Evolutionary conservation across 2,113 vertebrate species (phyloP), one percentile per base, ranked within the genome.

Genomic region (Aix galericulata): DNA sequence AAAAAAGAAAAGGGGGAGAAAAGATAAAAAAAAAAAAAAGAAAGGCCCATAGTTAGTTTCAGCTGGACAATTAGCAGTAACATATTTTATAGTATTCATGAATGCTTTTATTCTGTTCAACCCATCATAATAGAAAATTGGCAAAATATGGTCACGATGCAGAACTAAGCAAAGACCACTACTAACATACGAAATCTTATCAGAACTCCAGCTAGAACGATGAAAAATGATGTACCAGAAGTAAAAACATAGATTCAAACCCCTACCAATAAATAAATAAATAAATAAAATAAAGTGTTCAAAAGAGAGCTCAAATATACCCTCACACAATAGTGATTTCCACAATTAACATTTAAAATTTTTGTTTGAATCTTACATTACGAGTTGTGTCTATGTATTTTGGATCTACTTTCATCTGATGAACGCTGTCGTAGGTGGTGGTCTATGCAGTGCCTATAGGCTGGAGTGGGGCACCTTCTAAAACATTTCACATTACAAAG

Each of bases 1-100:
- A 86, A 92, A 94, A 92, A 40, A 40, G 32, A 29, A 48, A 48
- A 48, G 46, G 46, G 46, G 20, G 46, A 4, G 4, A 91, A 94
- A 40, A 32, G 21, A 87, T 78, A 96, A 95, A 52, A 92, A 48
- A 93, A 93, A 68, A 93, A 85, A 93, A 68, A 93, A 85, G 91
- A 92, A 88, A 93, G 73, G 93, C 87, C 75, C 68, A 77, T 3
- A 84, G 68, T 95, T 75, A 96, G 86, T 92, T 94, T 95, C 53
- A 27, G 60, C 82, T 93, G 83, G 34, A 79, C 72, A 95, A n/a
- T 88, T 50, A 80, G 50, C 21, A 95, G 56, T 58, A 63, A 88
- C 58, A 93, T 34, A 56, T 92, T 90, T 89, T 48, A 94, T n/a
- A 94, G 36, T 55, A 72, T 34, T 73, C 13, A 84, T 21, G 92